Conservation (phyloP, 2,797 vertebrate genomes). For the Melanotaenia boesemani region DNA sequence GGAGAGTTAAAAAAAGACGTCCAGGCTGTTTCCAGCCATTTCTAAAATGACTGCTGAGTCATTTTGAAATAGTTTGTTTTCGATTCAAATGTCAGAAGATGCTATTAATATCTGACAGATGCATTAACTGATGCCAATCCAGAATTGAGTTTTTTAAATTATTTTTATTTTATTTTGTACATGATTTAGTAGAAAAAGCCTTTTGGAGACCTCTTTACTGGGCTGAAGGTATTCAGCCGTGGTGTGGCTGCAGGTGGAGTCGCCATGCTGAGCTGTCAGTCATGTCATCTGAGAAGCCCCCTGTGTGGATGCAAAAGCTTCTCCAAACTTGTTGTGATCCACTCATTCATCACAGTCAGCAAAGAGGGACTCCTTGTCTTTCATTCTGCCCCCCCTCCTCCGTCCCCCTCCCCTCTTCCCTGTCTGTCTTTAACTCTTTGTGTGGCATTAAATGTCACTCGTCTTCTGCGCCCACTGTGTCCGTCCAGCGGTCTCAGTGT, state of each 20-base stretch:
- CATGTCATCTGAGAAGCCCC: slow-evolving; percentile 74
- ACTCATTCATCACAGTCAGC: slow-evolving; percentile 81
- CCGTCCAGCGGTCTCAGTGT: slow-evolving; percentile 57
- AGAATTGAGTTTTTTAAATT: no score
- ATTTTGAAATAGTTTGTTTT: background rate
- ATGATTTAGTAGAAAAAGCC: no score
- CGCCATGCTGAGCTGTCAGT: slow-evolving; percentile 65
- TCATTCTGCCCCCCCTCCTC: slow-evolving; percentile 53
- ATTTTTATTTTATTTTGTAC: no score
- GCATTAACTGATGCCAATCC: slow-evolving; percentile 37
- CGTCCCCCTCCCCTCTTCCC: background rate
- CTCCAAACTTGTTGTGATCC: slow-evolving; percentile 77
- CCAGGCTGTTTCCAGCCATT: no score
- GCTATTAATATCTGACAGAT: slow-evolving; percentile 24
- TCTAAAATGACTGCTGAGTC: no score
- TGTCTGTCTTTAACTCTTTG: slow-evolving; percentile 75
- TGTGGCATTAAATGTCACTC: slow-evolving; percentile 66
- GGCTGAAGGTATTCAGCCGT: no score
- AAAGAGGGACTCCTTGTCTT: slow-evolving; percentile 69
- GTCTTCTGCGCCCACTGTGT: slow-evolving; percentile 57
- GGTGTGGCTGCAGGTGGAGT: slow-evolving; percentile 53
- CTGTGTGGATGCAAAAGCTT: slow-evolving; percentile 65
- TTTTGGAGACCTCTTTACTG: no score
- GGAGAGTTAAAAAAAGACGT: no score
- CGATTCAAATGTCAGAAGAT: no score